phyloP scores from a whole-genome alignment of 2,113 vertebrate species.

The Carlito syrichta region DNA sequence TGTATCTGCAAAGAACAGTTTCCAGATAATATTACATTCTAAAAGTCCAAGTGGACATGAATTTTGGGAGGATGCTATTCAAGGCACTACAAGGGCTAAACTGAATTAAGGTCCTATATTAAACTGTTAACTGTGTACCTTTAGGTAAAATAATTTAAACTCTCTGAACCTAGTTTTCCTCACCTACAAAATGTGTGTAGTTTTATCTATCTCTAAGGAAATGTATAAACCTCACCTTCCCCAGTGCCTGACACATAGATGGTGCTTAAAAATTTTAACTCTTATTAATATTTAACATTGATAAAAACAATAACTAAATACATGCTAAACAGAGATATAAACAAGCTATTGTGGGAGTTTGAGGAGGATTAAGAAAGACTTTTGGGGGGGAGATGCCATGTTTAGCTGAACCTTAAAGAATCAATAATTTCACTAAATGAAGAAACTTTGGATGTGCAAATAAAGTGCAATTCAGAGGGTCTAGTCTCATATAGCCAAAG shows the following conservation, averaged over 20 bases:
- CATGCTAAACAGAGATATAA: neutral
- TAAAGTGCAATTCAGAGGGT: neutral
- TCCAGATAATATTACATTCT: neutral
- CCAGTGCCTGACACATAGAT: neutral
- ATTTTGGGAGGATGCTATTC: neutral
- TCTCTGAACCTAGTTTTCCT: neutral
- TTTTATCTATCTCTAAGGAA: neutral
- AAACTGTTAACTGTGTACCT: neutral
- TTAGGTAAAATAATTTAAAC: neutral
- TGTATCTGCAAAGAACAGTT: neutral
- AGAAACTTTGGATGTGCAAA: neutral
- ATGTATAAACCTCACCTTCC: neutral
- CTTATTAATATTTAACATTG: neutral
- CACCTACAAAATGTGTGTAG: neutral
- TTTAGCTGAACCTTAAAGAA: neutral
- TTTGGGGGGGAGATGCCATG: neutral
- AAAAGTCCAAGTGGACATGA: neutral
- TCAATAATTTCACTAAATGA: neutral
- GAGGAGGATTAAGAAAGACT: neutral
- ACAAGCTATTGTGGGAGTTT: neutral
- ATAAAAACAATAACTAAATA: neutral
- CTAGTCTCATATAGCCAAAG: neutral
- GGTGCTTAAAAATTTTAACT: neutral
- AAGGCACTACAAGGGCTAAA: neutral
- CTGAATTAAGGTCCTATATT: neutral